These are phyloP conservation scores for Euzophera pinguis DNA, from an alignment of 2,888 invertebrate genomes.

Conservation along the genomic window DNA sequence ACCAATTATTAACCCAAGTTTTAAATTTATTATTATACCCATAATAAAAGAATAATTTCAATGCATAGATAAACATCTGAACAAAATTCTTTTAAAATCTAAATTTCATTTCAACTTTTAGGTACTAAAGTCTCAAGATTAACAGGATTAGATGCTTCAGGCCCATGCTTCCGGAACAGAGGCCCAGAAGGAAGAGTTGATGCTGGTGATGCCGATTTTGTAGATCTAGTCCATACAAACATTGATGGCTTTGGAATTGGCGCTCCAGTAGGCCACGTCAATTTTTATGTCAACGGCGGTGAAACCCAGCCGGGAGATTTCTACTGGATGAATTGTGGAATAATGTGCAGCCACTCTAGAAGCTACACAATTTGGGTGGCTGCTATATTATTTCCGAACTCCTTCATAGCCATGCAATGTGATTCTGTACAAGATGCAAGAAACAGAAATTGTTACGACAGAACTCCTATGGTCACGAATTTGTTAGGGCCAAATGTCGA, in stretches of 20 bases:
- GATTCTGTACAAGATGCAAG: slow-evolving; percentile 31
- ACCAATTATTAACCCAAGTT: too few relatives aligned
- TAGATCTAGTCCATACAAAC: slow-evolving; percentile 25
- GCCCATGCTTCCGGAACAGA: slow-evolving; percentile 29
- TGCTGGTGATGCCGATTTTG: slow-evolving; percentile 27
- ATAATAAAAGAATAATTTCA: too few relatives aligned
- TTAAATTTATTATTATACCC: too few relatives aligned
- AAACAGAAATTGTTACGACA: slow-evolving; percentile 27
- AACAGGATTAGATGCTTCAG: slow-evolving; percentile 29
- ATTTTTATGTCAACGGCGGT: slow-evolving; percentile 36
- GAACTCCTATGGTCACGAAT: slow-evolving; percentile 27
- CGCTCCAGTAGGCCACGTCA: slow-evolving; percentile 28
- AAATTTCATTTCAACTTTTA: too few relatives aligned
- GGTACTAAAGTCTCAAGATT: slow-evolving; percentile 17
- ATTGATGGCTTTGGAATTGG: slow-evolving; percentile 28
- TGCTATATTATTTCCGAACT: too few relatives aligned
- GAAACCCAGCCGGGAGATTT: slow-evolving; percentile 28
- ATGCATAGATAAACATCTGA: too few relatives aligned
- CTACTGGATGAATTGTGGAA: too few relatives aligned
- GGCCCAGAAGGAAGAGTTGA: slow-evolving; percentile 26
- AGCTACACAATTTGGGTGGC: slow-evolving; percentile 28
- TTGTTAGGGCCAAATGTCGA: slow-evolving; percentile 30
- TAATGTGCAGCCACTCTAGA: too few relatives aligned
- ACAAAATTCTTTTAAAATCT: too few relatives aligned
- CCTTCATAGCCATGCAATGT: slow-evolving; percentile 32